Conservation (phyloP, 2,797 vertebrate species). For the Pseudocheirus occidentalis region DNA sequence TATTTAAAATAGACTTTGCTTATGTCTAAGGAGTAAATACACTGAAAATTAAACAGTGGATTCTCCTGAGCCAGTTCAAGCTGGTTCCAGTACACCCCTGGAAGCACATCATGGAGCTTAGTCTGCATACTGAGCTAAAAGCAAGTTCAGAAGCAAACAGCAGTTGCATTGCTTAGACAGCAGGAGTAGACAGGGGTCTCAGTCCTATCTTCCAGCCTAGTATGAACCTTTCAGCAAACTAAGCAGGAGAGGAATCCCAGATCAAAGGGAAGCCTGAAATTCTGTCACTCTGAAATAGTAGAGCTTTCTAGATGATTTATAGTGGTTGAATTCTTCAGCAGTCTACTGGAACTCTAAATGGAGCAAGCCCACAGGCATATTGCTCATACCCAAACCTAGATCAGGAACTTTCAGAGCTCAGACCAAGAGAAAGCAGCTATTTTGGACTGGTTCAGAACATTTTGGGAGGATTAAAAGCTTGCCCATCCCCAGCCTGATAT, state of each 20-base stretch:
- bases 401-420: neutral
- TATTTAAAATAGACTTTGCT: neutral
- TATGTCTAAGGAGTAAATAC: neutral
- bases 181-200: neutral
- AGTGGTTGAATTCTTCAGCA: neutral
- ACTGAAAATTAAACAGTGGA: neutral
- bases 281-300: neutral
- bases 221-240: neutral
- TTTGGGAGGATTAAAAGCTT: neutral
- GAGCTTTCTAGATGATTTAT: neutral
- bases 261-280: neutral
- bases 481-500: neutral
- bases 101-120: neutral
- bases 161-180: neutral
- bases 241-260: neutral
- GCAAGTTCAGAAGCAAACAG: neutral
- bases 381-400: neutral
- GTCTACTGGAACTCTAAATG: neutral
- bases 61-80: neutral
- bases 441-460: neutral
- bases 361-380: neutral
- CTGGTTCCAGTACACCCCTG: neutral
- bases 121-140: neutral
- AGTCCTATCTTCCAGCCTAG: neutral
- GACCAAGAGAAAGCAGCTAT: neutral